Conservation (phyloP, 2,797 vertebrate species). For the Atherinosoma microstoma region DNA sequence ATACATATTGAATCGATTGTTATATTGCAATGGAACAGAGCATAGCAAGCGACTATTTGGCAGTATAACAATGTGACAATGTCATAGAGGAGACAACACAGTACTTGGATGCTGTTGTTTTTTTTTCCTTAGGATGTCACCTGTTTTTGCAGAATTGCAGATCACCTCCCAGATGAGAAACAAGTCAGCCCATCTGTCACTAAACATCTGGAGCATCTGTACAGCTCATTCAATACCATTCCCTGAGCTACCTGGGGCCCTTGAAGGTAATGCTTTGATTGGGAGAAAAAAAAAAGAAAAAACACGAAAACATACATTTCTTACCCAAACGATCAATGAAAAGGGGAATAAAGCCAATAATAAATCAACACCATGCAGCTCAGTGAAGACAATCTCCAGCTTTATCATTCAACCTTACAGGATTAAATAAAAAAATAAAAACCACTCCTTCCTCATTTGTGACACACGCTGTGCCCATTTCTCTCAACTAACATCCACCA, state of each 20-base stretch:
- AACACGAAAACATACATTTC: not conserved
- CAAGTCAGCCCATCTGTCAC: conserved; percentile 54
- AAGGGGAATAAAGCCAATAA: not conserved
- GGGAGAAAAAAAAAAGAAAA: not conserved
- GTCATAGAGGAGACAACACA: not conserved
- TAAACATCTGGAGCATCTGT: conserved; percentile 59
- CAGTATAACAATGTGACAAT: not conserved
- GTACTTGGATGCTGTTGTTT: not conserved
- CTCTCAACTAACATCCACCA: conserved; percentile 65
- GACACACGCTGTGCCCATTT: conserved; percentile 53
- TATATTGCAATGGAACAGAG: not conserved
- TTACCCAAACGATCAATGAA: not conserved
- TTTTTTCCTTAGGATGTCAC: conserved; percentile 18
- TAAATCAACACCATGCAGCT: not conserved
- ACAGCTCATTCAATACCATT: conserved; percentile 28
- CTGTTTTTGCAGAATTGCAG: conserved; percentile 17
- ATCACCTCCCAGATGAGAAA: conserved; percentile 45
- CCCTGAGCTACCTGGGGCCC: conserved; percentile 10
- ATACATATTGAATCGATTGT: conserved; percentile 8
- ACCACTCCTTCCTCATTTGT: conserved; percentile 50
- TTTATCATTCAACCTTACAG: not conserved
- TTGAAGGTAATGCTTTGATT: conserved; percentile 27
- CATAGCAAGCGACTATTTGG: not conserved
- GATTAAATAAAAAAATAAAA: not conserved
- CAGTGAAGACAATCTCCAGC: not conserved